These are phyloP conservation scores for Orchesella cincta DNA, from an alignment of 1,140 invertebrate species.

Conservation along the genomic window DNA sequence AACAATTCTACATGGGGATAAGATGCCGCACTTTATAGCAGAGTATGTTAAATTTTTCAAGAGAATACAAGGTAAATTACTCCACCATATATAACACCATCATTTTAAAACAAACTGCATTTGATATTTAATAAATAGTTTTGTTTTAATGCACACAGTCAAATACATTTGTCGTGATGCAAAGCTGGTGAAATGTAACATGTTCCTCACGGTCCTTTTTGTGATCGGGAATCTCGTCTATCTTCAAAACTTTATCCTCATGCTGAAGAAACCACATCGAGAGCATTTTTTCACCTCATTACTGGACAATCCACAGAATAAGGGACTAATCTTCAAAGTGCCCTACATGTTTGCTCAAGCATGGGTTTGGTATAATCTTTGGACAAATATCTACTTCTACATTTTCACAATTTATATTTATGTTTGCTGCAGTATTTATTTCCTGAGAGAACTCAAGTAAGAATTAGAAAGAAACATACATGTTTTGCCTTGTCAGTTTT, in stretches of 20 bases:
- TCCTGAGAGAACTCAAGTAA: constrained; percentile 18
- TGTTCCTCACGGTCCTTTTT: not conserved
- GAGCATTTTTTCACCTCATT: not conserved
- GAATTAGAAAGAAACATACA: not conserved
- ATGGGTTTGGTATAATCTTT: constrained; percentile 15
- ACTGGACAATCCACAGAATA: not conserved
- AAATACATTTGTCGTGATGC: not conserved
- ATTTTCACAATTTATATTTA: not conserved
- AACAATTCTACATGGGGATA: not conserved
- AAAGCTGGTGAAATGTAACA: not conserved
- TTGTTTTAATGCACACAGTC: not conserved
- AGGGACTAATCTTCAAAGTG: not conserved
- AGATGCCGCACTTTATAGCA: not conserved
- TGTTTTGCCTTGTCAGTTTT: not conserved
- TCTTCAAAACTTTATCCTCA: not conserved
- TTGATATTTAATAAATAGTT: not conserved
- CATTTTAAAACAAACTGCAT: not conserved
- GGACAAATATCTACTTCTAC: constrained; percentile 2
- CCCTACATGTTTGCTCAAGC: not conserved
- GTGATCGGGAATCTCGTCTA: not conserved
- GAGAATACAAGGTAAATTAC: not conserved
- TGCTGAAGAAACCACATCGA: not conserved
- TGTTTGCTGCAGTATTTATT: not conserved
- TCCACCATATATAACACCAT: not conserved
- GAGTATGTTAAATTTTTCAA: not conserved